Evolutionary conservation across 2,113 vertebrate species (phyloP).

Genomic region (Trinectes maculatus): DNA sequence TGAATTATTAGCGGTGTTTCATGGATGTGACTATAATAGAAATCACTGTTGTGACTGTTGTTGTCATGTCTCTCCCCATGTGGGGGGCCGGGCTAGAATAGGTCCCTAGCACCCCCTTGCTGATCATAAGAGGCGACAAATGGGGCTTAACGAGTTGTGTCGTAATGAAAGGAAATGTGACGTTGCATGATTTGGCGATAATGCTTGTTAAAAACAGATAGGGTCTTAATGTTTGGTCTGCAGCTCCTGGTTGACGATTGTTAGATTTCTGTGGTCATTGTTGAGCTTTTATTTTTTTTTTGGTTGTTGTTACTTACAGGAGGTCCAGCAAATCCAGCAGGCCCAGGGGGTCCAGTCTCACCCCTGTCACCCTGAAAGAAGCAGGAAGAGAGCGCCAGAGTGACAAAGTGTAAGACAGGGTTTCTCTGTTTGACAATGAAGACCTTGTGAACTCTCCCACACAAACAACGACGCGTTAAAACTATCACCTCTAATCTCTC

Average conservation of each 20-base stretch:
- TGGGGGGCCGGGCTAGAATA: no score
- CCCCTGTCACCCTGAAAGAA: slow-evolving; percentile 90
- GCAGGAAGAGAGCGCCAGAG: slow-evolving; percentile 5
- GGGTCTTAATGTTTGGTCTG: not conserved
- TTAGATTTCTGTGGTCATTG: not conserved
- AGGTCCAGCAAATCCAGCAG: slow-evolving; percentile 95
- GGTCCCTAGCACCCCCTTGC: no score
- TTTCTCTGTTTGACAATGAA: not conserved
- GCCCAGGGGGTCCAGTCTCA: slow-evolving; percentile 91
- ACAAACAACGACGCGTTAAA: no score
- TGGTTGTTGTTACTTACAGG: slow-evolving; percentile 86
- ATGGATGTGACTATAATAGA: no score
- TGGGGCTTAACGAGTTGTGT: no score
- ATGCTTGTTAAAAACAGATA: no score
- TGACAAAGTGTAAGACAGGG: not conserved
- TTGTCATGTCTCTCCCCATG: no score
- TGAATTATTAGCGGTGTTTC: not conserved
- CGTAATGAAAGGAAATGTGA: no score
- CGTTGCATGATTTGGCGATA: no score
- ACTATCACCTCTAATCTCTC: not conserved
- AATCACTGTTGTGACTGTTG: no score
- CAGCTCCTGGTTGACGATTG: not conserved
- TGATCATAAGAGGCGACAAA: no score
- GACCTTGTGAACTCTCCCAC: not conserved
- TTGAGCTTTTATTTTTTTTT: no score